These are phyloP conservation scores for Microcebus jonahi DNA, from an alignment of 2,113 vertebrate genomes.

Conservation along the genomic window DNA sequence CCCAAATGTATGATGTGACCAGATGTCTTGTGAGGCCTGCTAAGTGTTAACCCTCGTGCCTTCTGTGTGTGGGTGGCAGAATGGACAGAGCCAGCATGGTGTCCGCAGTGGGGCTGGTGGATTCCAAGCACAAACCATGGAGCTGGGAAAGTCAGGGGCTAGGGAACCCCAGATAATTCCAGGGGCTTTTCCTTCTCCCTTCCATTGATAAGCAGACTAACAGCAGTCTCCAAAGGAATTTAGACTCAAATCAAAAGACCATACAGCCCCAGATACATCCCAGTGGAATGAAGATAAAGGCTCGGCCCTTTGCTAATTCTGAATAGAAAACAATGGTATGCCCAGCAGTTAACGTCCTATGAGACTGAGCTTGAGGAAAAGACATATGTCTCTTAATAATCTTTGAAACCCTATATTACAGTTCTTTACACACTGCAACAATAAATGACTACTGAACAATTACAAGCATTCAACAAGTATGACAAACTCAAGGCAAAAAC, in stretches of 20 bases:
- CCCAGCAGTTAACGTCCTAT: rapidly evolving
- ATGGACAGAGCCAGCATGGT: background rate
- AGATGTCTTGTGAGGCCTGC: background rate
- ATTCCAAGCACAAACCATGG: background rate
- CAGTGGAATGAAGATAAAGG: background rate
- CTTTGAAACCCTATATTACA: background rate
- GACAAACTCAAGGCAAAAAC: background rate
- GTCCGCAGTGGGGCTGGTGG: background rate
- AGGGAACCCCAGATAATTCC: background rate
- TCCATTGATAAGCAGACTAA: background rate
- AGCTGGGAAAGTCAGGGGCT: no score
- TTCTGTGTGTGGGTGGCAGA: background rate
- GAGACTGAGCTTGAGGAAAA: background rate
- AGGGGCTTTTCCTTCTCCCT: background rate
- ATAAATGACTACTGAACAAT: background rate
- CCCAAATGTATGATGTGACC: background rate
- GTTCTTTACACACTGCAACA: background rate
- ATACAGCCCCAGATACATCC: background rate
- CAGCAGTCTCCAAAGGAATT: background rate
- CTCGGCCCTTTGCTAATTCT: no score
- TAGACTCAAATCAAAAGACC: background rate
- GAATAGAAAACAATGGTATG: background rate
- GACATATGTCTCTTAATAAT: background rate
- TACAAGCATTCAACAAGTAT: background rate
- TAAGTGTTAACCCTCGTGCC: background rate